Conservation (phyloP, 2,888 invertebrate species). For the Athetis lepigone region DNA sequence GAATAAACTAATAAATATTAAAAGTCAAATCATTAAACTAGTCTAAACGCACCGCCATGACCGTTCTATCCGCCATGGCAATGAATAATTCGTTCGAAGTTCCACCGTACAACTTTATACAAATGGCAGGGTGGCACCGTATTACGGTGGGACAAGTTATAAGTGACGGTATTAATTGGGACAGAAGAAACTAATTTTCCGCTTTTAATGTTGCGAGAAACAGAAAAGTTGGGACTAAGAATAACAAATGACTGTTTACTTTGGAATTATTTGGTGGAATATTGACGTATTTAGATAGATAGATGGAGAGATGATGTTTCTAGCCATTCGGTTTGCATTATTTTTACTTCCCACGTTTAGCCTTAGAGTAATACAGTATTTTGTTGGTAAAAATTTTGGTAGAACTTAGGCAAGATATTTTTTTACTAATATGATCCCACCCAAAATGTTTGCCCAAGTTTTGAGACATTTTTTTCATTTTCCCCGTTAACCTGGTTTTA, state of each 20-base stretch:
- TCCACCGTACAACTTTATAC: constrained; percentile 81
- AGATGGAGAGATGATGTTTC: too few relatives aligned
- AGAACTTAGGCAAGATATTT: too few relatives aligned
- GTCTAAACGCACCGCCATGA: constrained; percentile 66
- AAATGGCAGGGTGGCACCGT: constrained; percentile 78
- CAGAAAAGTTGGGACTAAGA: constrained; percentile 2
- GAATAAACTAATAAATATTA: constrained; percentile 41
- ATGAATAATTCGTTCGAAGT: constrained; percentile 86
- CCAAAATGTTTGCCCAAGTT: too few relatives aligned
- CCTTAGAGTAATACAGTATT: too few relatives aligned
- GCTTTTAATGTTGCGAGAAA: constrained; percentile 28
- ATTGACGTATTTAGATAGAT: not conserved
- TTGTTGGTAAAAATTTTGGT: too few relatives aligned
- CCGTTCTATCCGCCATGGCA: constrained; percentile 77
- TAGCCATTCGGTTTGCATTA: too few relatives aligned
- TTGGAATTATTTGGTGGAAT: not conserved
- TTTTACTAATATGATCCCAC: too few relatives aligned
- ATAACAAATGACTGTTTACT: constrained; percentile 8
- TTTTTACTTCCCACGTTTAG: too few relatives aligned
- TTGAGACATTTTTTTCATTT: too few relatives aligned
- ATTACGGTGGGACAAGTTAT: constrained; percentile 66
- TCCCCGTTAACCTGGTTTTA: too few relatives aligned
- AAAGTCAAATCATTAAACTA: constrained; percentile 53
- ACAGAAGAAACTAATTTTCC: constrained; percentile 40
- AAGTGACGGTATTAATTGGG: constrained; percentile 60